Conservation (phyloP, 2,113 vertebrate species). For the Tympanuchus pallidicinctus region DNA sequence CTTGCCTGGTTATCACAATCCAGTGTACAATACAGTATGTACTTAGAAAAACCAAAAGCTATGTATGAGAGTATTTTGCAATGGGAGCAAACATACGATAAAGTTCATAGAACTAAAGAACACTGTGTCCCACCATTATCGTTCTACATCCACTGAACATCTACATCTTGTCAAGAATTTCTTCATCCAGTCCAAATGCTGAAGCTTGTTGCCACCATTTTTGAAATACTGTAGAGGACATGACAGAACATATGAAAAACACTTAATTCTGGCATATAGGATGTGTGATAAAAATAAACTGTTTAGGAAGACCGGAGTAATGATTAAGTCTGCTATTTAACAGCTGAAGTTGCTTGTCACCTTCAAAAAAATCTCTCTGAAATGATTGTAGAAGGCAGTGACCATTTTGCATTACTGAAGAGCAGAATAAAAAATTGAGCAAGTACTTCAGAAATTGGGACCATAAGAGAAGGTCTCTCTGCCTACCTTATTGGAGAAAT, state of each 20-base stretch:
- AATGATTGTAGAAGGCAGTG: background rate
- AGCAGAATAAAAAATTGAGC: background rate
- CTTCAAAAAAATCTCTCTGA: background rate
- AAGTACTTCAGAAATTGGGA: background rate
- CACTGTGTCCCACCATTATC: background rate
- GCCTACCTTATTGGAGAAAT: background rate
- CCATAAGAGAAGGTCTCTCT: background rate
- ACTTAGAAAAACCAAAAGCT: background rate
- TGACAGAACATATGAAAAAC: background rate
- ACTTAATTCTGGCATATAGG: background rate
- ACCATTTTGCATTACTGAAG: background rate
- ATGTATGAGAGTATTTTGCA: background rate
- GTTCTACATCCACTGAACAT: background rate
- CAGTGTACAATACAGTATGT: background rate
- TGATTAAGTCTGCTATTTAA: background rate
- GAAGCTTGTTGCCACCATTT: background rate
- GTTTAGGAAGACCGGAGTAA: background rate
- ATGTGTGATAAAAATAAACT: background rate
- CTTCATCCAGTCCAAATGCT: background rate
- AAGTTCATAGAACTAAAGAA: background rate
- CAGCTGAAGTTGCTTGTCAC: background rate
- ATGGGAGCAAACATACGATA: background rate
- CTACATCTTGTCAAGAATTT: background rate
- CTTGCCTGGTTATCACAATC: background rate
- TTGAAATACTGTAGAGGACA: background rate